These are phyloP conservation scores for Ladona fulva DNA, from an alignment of 1,140 invertebrate genomes.

Conservation along the genomic window DNA sequence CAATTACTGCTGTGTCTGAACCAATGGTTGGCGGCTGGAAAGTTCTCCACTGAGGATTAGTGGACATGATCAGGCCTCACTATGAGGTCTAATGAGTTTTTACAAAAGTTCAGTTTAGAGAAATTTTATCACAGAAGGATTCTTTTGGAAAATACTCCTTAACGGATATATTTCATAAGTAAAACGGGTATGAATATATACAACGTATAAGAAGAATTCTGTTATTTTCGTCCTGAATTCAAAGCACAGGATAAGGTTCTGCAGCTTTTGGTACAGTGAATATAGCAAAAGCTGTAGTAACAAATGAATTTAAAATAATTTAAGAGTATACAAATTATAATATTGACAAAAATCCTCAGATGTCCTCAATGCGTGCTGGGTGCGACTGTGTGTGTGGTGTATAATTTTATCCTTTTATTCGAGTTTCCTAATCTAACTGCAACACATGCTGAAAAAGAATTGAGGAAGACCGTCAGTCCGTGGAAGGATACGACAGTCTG, in stretches of 20 bases:
- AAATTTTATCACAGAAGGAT: conserved; percentile 7
- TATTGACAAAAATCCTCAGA: conserved; percentile 62
- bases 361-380: conserved; percentile 84
- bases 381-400: conserved; percentile 56
- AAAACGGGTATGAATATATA: neutral
- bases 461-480: too few relatives aligned
- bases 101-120: neutral
- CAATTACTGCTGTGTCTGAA: conserved; percentile 62
- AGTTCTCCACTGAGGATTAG: conserved; percentile 84
- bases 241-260: neutral
- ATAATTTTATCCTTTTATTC: conserved; percentile 30
- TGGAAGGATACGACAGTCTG: too few relatives aligned
- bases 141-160: neutral
- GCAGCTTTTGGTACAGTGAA: neutral
- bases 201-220: neutral
- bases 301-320: neutral
- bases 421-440: conserved; percentile 22
- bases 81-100: neutral
- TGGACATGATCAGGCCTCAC: conserved; percentile 50
- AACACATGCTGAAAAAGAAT: conserved; percentile 59
- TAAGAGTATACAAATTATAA: neutral
- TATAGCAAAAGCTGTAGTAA: neutral
- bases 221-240: neutral
- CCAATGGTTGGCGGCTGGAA: conserved; percentile 68
- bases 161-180: neutral